Conservation (phyloP, 2,888 invertebrate species). For the Creontiades dilutus region DNA sequence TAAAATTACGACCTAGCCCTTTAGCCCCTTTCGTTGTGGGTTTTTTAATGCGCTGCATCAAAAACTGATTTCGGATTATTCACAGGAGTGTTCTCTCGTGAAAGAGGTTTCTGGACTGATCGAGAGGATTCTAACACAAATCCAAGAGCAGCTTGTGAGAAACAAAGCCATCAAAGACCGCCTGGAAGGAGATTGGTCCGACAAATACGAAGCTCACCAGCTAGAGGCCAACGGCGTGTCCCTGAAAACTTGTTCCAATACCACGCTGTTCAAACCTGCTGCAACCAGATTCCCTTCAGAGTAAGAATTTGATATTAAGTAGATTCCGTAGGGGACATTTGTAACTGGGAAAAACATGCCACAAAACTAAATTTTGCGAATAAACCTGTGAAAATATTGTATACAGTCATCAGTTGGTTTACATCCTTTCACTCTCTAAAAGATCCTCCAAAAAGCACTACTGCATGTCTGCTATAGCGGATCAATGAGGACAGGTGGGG, state of each 20-base stretch:
- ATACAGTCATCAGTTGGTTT: too few species aligned
- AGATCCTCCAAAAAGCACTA: too few species aligned
- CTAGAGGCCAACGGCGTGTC: constrained; percentile 86
- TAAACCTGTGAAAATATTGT: too few species aligned
- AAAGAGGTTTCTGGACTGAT: constrained; percentile 84
- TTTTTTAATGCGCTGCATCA: too few species aligned
- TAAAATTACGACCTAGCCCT: too few species aligned
- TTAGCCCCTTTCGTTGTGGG: too few species aligned
- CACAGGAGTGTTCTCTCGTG: constrained; percentile 84
- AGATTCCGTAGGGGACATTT: too few species aligned
- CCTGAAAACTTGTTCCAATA: constrained; percentile 85
- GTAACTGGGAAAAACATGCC: too few species aligned
- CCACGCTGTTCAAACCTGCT: constrained; percentile 89
- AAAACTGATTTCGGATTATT: not conserved
- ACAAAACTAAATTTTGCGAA: too few species aligned
- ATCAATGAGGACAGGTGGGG: too few species aligned
- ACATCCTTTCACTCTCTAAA: too few species aligned
- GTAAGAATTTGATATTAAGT: constrained; percentile 78
- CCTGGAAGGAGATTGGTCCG: constrained; percentile 94
- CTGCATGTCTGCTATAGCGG: too few species aligned
- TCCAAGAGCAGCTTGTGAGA: constrained; percentile 85
- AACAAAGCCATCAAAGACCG: constrained; percentile 90
- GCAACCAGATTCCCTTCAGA: constrained; percentile 88
- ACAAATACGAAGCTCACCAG: constrained; percentile 89
- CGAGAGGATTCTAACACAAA: constrained; percentile 83